Percentiles rank a stretch among this genome's conserved stretches.
Conservation (phyloP, 2,888 invertebrate genomes). For the Cataglyphis rosenhaueri region DNA sequence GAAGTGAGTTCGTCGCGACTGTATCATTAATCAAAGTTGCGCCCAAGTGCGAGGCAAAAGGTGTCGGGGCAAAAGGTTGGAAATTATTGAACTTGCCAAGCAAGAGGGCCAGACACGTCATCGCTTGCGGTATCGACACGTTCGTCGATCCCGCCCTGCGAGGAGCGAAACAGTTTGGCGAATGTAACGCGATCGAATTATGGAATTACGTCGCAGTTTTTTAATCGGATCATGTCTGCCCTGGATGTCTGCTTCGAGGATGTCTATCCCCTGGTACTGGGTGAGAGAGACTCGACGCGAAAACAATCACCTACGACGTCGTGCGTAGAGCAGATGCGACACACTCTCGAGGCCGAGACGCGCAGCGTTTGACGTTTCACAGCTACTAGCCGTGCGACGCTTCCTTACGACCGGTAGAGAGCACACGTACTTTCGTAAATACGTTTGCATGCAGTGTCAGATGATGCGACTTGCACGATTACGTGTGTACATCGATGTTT, state of each 20-base stretch:
- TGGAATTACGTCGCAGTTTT: neutral
- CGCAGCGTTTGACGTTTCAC: conserved; percentile 46
- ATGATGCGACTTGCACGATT: conserved; percentile 41
- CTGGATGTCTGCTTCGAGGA: conserved; percentile 4
- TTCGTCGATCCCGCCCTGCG: conserved; percentile 63
- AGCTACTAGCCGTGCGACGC: conserved; percentile 42
- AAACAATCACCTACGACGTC: conserved; percentile 35
- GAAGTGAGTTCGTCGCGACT: conserved; percentile 45
- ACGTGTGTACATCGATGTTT: conserved; percentile 29
- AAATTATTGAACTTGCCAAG: conserved; percentile 72
- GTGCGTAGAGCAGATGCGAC: conserved; percentile 46
- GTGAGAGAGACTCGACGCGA: conserved; percentile 8
- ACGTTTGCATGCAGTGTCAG: conserved; percentile 59
- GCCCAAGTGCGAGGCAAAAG: conserved; percentile 61
- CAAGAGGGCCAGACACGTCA: conserved; percentile 44
- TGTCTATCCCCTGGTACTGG: neutral
- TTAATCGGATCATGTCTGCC: conserved; percentile 43
- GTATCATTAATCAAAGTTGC: conserved; percentile 72
- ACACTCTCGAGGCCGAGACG: conserved; percentile 51
- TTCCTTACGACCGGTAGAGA: conserved; percentile 44
- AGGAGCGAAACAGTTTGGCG: conserved; percentile 5
- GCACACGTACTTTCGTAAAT: conserved; percentile 53
- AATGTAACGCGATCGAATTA: conserved; percentile 10
- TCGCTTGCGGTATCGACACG: conserved; percentile 68
- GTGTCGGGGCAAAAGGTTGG: conserved; percentile 68